Conservation (phyloP, 2,888 invertebrate genomes). For the Nysson spinosus region DNA sequence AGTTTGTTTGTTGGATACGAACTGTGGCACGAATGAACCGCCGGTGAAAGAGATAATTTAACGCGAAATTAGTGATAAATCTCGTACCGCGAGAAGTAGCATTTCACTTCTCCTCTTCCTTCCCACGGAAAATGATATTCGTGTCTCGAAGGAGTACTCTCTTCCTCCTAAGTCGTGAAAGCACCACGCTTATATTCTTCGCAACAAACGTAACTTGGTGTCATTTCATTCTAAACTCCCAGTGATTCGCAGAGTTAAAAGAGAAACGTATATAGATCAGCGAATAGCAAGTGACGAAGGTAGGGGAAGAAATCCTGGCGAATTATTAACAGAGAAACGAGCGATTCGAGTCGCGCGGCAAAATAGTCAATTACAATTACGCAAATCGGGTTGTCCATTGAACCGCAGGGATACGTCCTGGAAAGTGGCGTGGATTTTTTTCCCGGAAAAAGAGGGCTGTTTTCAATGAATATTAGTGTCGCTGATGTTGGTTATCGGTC, state of each 20-base stretch:
- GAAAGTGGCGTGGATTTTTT: too few relatives aligned
- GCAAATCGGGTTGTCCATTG: too few relatives aligned
- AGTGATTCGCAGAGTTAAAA: background rate
- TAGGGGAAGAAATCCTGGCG: too few relatives aligned
- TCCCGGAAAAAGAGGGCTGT: too few relatives aligned
- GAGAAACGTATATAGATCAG: constrained; percentile 1
- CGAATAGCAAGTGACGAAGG: background rate
- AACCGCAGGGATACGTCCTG: too few relatives aligned
- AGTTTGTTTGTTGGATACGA: constrained; percentile 5
- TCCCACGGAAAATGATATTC: too few relatives aligned
- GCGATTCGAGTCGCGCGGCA: constrained; percentile 21
- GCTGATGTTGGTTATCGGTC: too few relatives aligned
- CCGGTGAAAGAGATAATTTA: constrained; percentile 38
- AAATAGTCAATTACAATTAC: constrained; percentile 40
- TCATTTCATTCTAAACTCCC: background rate
- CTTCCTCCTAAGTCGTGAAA: too few relatives aligned
- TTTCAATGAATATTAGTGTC: too few relatives aligned
- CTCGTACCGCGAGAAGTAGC: background rate
- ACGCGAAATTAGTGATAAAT: constrained; percentile 1
- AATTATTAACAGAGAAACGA: background rate
- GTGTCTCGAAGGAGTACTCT: too few relatives aligned
- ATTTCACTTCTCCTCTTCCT: too few relatives aligned
- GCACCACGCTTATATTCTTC: too few relatives aligned
- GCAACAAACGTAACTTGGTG: background rate
- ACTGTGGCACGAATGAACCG: constrained; percentile 4